Evolutionary conservation across 92 coral and sea anemone species (phyloP).

Genomic region (Paragorgia papillata): DNA sequence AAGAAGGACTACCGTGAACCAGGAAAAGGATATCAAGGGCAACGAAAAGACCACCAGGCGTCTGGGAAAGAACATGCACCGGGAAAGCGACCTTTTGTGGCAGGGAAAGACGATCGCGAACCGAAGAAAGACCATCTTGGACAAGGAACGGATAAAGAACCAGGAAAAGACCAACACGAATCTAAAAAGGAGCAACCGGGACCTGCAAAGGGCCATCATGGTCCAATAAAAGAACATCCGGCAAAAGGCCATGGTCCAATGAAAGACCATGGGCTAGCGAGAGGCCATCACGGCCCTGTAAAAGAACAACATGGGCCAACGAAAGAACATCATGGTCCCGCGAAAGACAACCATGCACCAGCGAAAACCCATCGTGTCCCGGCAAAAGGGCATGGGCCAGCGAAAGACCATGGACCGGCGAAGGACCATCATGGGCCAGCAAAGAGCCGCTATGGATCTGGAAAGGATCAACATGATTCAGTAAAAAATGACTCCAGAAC

Average conservation of each 20-base stretch:
- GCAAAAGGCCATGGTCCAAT: slow-evolving; percentile 19
- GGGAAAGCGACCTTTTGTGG: too few species aligned
- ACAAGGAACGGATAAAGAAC: too few species aligned
- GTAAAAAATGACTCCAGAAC: too few species aligned
- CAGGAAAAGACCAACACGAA: background rate
- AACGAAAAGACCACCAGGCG: slow-evolving; percentile 20
- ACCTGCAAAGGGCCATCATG: slow-evolving; percentile 31
- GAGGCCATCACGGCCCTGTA: background rate
- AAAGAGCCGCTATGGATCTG: background rate
- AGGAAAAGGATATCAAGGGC: slow-evolving; percentile 12
- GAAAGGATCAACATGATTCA: too few species aligned
- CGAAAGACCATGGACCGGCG: background rate
- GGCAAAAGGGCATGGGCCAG: too few species aligned
- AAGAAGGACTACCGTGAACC: slow-evolving; percentile 7
- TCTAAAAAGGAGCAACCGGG: background rate
- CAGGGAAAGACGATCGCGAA: too few species aligned
- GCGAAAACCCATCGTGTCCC: background rate
- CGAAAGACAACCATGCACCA: too few species aligned
- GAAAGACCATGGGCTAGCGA: background rate
- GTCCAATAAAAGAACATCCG: background rate
- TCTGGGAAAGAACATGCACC: too few species aligned
- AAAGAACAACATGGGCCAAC: background rate
- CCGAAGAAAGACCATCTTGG: background rate
- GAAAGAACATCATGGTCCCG: background rate
- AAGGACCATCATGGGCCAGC: slow-evolving; percentile 7